Evolutionary conservation across 23 tunicate genomes (phyloP).

Genomic region (Halocynthia roretzi): DNA sequence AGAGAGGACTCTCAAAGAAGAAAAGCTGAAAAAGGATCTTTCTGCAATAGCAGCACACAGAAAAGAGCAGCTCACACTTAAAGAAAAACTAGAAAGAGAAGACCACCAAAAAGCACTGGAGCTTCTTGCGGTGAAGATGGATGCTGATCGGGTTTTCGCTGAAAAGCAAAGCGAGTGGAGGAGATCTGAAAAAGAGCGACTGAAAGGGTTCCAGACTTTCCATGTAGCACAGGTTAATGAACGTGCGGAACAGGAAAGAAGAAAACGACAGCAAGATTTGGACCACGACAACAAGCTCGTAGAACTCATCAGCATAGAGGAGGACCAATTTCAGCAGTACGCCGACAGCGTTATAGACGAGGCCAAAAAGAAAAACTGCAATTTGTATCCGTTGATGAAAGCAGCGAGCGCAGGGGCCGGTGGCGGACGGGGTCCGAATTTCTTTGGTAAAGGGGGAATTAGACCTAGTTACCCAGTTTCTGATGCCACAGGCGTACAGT

Average conservation of each 20-base stretch:
- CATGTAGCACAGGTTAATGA: conserved; percentile 75
- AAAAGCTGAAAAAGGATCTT: conserved; percentile 47
- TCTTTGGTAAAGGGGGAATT: conserved; percentile 80
- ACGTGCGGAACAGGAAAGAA: conserved; percentile 74
- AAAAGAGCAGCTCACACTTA: conserved; percentile 46
- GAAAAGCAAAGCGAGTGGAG: conserved; percentile 59
- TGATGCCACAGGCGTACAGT: conserved; percentile 79
- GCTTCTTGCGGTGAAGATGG: conserved; percentile 46
- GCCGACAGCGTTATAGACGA: conserved; percentile 69
- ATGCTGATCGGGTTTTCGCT: conserved; percentile 66
- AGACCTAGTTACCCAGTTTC: conserved; percentile 75
- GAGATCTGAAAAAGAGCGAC: conserved; percentile 16
- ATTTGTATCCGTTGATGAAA: conserved; percentile 68
- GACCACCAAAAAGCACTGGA: conserved; percentile 50
- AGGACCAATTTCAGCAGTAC: conserved; percentile 77
- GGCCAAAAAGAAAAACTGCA: conserved; percentile 68
- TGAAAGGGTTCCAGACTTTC: conserved; percentile 44
- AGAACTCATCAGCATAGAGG: conserved; percentile 51
- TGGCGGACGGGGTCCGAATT: conserved; percentile 79
- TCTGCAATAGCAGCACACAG: conserved; percentile 65
- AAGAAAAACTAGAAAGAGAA: conserved; percentile 40
- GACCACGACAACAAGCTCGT: conserved; percentile 45
- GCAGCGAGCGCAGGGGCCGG: conserved; percentile 86
- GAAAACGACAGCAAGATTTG: conserved; percentile 29
- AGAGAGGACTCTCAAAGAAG: conserved; percentile 49